These are phyloP conservation scores for Terebella lapidaria DNA, from an alignment of 2,888 invertebrate species.

Conservation along the genomic window DNA sequence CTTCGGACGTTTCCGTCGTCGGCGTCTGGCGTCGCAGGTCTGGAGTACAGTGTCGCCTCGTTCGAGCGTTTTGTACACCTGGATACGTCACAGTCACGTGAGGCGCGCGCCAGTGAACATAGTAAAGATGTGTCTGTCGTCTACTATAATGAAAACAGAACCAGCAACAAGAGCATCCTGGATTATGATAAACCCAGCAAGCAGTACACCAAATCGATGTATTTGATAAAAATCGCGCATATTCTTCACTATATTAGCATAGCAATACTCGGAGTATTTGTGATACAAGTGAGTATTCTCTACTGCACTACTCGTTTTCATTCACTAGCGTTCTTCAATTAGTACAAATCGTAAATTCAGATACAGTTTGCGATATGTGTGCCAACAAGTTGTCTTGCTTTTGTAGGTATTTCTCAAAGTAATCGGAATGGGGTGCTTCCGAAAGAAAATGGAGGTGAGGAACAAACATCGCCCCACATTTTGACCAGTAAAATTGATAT, in stretches of 20 bases:
- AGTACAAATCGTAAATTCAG: too few relatives aligned
- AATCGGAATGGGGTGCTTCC: constrained; percentile 13
- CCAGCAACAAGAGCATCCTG: background rate
- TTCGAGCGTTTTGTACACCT: too few relatives aligned
- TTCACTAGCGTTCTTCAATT: too few relatives aligned
- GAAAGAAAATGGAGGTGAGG: constrained; percentile 21
- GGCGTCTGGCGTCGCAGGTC: background rate
- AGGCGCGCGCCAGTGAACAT: background rate
- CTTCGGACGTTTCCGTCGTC: background rate
- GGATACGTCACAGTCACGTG: too few relatives aligned
- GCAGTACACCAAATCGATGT: constrained; percentile 12
- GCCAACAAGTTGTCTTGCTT: too few relatives aligned
- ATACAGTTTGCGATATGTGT: too few relatives aligned
- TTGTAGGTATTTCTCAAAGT: constrained; percentile 19
- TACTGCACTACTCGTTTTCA: too few relatives aligned
- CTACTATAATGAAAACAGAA: background rate
- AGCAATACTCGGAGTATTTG: constrained; percentile 27
- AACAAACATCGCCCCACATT: background rate
- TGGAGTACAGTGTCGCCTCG: background rate
- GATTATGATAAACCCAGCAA: too few relatives aligned
- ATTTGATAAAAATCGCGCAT: constrained; percentile 24
- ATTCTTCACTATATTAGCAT: constrained; percentile 28
- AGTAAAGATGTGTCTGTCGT: background rate
- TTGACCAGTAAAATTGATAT: too few relatives aligned
- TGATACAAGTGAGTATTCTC: constrained; percentile 26